Percentiles rank a stretch among this genome's conserved stretches.
Conservation (phyloP, 2,113 vertebrate species). For the Xenus cinereus region DNA sequence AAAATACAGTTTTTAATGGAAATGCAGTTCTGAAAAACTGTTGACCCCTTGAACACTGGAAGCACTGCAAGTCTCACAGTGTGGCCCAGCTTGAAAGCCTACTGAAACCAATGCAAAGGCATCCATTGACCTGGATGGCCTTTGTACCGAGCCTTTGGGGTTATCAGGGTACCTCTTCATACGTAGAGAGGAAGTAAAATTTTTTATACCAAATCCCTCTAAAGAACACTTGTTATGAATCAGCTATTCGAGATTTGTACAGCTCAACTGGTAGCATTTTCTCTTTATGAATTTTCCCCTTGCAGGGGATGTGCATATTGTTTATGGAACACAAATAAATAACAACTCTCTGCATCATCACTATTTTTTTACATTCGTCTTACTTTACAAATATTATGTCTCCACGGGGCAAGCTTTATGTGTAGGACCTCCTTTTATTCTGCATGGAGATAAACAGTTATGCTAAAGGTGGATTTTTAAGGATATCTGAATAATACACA, state of each 20-base stretch:
- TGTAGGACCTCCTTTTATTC: not conserved
- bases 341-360: not conserved
- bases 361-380: not conserved
- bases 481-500: not conserved
- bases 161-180: not conserved
- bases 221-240: not conserved
- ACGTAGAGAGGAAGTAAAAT: not conserved
- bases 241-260: not conserved
- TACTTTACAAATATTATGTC: not conserved
- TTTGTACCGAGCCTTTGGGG: not conserved
- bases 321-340: not conserved
- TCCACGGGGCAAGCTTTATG: not conserved
- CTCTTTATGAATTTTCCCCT: not conserved
- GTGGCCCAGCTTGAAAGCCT: not conserved
- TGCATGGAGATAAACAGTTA: not conserved
- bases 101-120: not conserved
- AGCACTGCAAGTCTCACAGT: not conserved
- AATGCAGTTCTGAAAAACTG: conserved; percentile 1
- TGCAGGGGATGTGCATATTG: not conserved
- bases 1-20: not conserved
- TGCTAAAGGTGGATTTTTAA: not conserved
- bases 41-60: not conserved
- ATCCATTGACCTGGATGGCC: not conserved
- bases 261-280: not conserved
- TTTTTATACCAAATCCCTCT: not conserved